Evolutionary conservation across 2,113 vertebrate species (phyloP), one percentile per base, ranked within the genome.

Genomic region (Gadus chalcogrammus): DNA sequence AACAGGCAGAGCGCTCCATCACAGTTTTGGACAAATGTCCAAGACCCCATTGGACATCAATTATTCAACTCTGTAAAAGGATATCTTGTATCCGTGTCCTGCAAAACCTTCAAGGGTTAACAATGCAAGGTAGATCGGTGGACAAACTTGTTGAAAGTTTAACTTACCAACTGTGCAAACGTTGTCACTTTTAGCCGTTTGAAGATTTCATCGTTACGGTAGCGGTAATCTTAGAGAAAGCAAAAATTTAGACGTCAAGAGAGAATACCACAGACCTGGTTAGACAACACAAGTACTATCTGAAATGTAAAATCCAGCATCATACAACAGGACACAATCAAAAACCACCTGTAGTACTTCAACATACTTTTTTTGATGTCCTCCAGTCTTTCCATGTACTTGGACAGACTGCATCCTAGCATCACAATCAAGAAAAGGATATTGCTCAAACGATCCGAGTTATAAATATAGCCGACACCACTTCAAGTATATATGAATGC

Each of bases 181-280:
- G 96, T 99, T 0, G 95, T 94, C 77, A 97, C 95, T 79, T 97
- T 98, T 20, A 99, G 87, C 69, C 97, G 94, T 79, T 97, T 99
- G 75, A 99, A 99, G 71, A 98, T 92, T 82, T 99, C 97, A 27
- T 94, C 95, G 85, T 95, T 97, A 88, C 87, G 95, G 58, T 97
- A 98, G n/a, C 95, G 95, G 88, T 98, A 98, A 94, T 98, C 97
- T 94, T 64, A 65, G 69, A 71, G 24, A 53, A 61, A 65, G 86
- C 66, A 65, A 58, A 58, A 58, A 58, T 7, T 13, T 48, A 48
- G 12, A 48, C 8, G 42, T 35, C 31, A 35, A 35, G 31, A 35
- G 16, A 13, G 3, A 55, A 55, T 55, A 58, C 55, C 4, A n/a
- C 55, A n/a, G 4, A 13, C 55, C n/a, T 58, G 55, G n/a, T 17